Evolutionary conservation across 2,113 vertebrate genomes (phyloP), one percentile per base, ranked within the genome.

Genomic region (Salvelinus alpinus): DNA sequence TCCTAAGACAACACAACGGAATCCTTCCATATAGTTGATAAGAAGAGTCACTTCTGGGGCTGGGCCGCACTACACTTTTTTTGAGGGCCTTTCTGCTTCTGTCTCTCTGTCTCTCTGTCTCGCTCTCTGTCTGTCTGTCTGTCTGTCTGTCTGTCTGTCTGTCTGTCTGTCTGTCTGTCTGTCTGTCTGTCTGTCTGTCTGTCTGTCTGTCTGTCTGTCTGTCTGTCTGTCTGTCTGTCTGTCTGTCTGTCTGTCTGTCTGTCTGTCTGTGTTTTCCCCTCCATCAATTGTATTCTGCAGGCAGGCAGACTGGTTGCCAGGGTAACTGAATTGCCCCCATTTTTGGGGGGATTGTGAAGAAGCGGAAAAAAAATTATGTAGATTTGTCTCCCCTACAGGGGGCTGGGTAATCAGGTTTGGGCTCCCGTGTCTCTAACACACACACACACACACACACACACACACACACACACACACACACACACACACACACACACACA

Each of bases 241-340:
- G 18, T 47, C 20, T 29, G 7, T 66, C 64, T 66, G 1, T 20
- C 22, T 51, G 11, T 27, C 44, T 71, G 11, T 71, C 25, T 29
- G 3, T 38, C 65, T 22, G 18, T 18, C 14, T 24, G 64, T 78
- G 71, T 80, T 71, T 73, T 71, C 78, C 79, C 76, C 84, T 85
- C 82, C 85, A 86, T 90, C 89, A 85, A 78, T 86, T 80, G 83
- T 78, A 83, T 77, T 77, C 80, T 48, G 82, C 87, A 85, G 85
- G 82, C 80, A 88, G 88, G 84, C 89, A 85, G 78, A 85, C 57
- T 83, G 86, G 90, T 92, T 92, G 91, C 90, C 81, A 91, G 79
- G 91, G 91, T 91, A 85, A 92, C 91, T 62, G 85, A 87, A 88
- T 92, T 92, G 89, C 87, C 90, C 90, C 89, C 84, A 90, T 91